phyloP scores from a whole-genome alignment of 53 echinoderm and acorn worm species.

The Apostichopus leukothele region DNA sequence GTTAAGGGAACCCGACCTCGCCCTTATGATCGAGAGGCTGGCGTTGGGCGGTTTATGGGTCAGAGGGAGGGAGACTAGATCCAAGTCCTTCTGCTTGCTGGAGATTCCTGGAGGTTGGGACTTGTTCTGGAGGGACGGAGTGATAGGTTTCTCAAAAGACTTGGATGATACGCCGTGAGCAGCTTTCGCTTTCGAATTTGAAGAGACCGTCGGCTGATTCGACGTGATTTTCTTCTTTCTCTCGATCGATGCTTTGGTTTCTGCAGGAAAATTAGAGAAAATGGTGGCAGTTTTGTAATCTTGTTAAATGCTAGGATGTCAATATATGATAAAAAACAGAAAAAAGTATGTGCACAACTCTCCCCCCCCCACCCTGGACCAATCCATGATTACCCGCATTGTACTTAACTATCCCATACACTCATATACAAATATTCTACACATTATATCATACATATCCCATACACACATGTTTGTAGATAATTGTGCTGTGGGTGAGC shows the following conservation, averaged over 20 bases:
- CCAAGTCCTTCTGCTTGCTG: conserved; percentile 10
- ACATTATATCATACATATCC: too few species aligned
- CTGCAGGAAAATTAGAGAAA: conserved; percentile 39
- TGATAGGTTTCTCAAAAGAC: conserved; percentile 23
- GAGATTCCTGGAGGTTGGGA: background rate
- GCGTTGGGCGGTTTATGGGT: conserved; percentile 33
- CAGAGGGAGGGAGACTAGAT: conserved; percentile 38
- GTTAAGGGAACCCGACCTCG: background rate
- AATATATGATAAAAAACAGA: background rate
- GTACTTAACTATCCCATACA: too few species aligned
- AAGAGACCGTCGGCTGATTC: conserved; percentile 18
- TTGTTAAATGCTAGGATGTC: background rate
- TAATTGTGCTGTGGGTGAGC: too few species aligned
- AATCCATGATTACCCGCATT: background rate
- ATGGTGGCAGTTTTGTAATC: background rate
- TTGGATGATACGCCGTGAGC: conserved; percentile 5
- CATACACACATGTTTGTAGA: too few species aligned
- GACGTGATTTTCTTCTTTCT: conserved; percentile 66
- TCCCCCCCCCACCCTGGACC: background rate
- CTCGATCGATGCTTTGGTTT: conserved; percentile 82
- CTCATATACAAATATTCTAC: too few species aligned
- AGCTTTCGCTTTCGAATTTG: conserved; percentile 32
- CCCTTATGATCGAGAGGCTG: conserved; percentile 22
- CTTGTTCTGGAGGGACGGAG: conserved; percentile 4
- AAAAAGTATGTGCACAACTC: background rate